Evolutionary conservation across 2,797 vertebrate genomes (phyloP).

Genomic region (Brachymystax lenok): DNA sequence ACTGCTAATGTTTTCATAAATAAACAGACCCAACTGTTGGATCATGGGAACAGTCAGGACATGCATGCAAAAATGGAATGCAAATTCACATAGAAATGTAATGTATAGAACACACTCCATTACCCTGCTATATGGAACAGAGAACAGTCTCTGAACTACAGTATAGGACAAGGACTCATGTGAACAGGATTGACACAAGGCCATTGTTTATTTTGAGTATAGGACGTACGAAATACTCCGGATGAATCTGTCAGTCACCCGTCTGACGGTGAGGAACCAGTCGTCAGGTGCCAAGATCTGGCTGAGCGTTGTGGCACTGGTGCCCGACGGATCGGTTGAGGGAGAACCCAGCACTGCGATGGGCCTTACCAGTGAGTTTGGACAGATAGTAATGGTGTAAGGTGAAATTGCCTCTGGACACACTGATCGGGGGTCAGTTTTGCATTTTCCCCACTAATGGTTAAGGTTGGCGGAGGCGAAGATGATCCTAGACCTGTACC

Average conservation of each 20-base stretch:
- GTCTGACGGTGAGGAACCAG: accelerated
- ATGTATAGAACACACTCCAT: background rate
- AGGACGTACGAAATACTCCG: accelerated
- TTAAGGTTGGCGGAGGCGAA: background rate
- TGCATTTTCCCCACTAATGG: background rate
- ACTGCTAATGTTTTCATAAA: background rate
- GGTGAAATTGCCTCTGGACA: background rate
- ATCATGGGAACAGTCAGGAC: background rate
- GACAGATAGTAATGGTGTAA: background rate
- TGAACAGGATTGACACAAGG: background rate
- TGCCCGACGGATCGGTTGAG: accelerated
- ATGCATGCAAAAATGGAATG: background rate
- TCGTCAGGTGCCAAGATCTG: background rate
- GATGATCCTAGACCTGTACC: background rate
- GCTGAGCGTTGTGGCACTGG: slow-evolving; percentile 29
- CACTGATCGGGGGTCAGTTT: no score
- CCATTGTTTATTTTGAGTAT: slow-evolving; percentile 3
- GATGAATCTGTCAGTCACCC: accelerated
- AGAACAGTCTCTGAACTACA: background rate
- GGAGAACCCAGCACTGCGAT: background rate
- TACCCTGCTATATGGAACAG: background rate
- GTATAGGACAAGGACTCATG: background rate
- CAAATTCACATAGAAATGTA: background rate
- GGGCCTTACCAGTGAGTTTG: slow-evolving; percentile 44
- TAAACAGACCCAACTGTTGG: background rate